Evolutionary conservation across 2,888 invertebrate species (phyloP), one percentile per base, ranked within the genome.

Genomic region (Cepaea hortensis): DNA sequence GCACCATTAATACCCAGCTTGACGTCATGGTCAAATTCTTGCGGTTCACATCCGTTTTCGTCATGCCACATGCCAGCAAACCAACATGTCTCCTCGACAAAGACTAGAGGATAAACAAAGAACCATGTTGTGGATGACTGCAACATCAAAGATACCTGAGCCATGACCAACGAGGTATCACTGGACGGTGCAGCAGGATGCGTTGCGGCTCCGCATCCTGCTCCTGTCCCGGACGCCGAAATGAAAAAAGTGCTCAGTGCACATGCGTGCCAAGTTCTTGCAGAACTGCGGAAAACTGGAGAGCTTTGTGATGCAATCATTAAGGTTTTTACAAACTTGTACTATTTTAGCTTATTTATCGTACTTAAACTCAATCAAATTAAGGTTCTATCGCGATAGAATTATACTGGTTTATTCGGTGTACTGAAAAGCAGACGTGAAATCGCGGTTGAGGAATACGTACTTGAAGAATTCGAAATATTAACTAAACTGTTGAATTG

Each of bases 301-400:
- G 96, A 97, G 91, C 96, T 98, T 76, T 98, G 98, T 95, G 98
- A 98, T 95, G 98, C 98, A 7, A 96, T 96, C 72, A 96, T 97
- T 89, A 96, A 97, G 86, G 88, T 89, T 55, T 23, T 62, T 13
- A 13, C 48, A 6, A 20, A 15, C 46, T 83, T 55, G 55, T 55
- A 6, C 11, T 55, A 55, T 55, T 55, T 55, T 55, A 11, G 55
- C 55, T 11, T 70, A 6, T n/a, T 70, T 23, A 6, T 70, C 18
- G 23, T 6, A 6, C 70, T 70, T 23, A 23, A 7, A 70, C 70
- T 6, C 6, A 15, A 7, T n/a, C 20, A 70, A 70, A 20, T 23
- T 70, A 20, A 70, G 23, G 20, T 20, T 23, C 6, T 20, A 1
- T 0, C 35, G 35, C 35, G 35, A 35, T 35, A 35, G 35, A 35